Conservation (phyloP, 2,113 vertebrate genomes). For the Megalops atlanticus region DNA sequence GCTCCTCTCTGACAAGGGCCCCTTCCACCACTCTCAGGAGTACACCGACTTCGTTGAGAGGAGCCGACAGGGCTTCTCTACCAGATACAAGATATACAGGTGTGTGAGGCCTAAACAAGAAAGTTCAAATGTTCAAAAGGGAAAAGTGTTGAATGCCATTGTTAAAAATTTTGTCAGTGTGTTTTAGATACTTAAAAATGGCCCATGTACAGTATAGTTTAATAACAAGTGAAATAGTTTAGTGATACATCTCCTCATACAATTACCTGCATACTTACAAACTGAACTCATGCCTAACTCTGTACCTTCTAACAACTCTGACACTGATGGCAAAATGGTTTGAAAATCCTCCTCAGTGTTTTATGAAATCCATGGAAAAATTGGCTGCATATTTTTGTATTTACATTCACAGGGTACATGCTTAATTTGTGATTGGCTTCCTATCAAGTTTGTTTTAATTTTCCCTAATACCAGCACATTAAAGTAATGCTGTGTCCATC, state of each 20-base stretch:
- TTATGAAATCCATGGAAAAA: too few relatives aligned
- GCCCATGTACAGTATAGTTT: too few relatives aligned
- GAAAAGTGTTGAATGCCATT: not conserved
- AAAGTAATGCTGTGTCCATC: conserved; percentile 56
- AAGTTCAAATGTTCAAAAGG: conserved; percentile 1
- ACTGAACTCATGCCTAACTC: not conserved
- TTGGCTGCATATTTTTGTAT: too few relatives aligned
- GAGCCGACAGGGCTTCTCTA: conserved; percentile 95
- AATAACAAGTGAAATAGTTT: too few relatives aligned
- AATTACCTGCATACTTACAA: too few relatives aligned
- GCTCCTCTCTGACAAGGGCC: conserved; percentile 98
- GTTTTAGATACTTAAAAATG: not conserved
- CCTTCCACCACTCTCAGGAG: conserved; percentile 95
- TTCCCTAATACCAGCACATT: conserved; percentile 51
- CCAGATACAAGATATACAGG: conserved; percentile 99
- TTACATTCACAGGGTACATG: not conserved
- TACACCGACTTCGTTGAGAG: conserved; percentile 98
- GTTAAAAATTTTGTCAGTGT: not conserved
- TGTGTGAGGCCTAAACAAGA: conserved; percentile 57
- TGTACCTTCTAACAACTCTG: too few relatives aligned
- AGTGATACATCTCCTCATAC: too few relatives aligned
- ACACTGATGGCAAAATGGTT: too few relatives aligned
- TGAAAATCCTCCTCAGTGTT: too few relatives aligned
- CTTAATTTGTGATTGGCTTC: conserved; percentile 6
- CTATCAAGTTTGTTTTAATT: not conserved